phyloP scores from a whole-genome alignment of 2,888 invertebrate genomes.

The Fissipunctia ypsillon region DNA sequence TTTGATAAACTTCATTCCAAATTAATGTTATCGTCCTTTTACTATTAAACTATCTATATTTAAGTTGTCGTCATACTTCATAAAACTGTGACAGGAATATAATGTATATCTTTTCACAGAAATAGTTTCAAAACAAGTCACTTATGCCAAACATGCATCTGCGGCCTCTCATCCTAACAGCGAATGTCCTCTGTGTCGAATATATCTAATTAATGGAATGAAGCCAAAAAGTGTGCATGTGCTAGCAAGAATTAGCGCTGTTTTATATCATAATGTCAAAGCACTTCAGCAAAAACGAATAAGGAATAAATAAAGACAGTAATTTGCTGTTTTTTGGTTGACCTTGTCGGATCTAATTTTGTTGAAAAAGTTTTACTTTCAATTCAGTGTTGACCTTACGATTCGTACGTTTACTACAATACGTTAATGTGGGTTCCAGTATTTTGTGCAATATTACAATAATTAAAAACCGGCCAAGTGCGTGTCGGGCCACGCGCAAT shows the following conservation, averaged over 20 bases:
- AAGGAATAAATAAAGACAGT: slow-evolving; percentile 30
- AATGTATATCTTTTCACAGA: slow-evolving; percentile 39
- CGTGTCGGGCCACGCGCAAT: too few relatives aligned
- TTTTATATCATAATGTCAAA: slow-evolving; percentile 30
- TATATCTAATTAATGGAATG: slow-evolving; percentile 65
- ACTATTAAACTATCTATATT: background rate
- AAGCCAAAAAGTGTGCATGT: slow-evolving; percentile 63
- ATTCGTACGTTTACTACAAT: slow-evolving; percentile 36
- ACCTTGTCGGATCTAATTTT: slow-evolving; percentile 47
- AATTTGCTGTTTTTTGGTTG: slow-evolving; percentile 17
- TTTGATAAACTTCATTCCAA: background rate
- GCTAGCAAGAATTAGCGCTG: slow-evolving; percentile 31
- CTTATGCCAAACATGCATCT: slow-evolving; percentile 54
- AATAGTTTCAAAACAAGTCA: slow-evolving; percentile 44
- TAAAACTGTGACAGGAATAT: slow-evolving; percentile 11
- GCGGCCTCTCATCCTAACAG: slow-evolving; percentile 46
- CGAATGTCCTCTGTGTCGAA: slow-evolving; percentile 53
- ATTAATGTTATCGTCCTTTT: background rate
- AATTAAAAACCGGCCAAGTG: too few relatives aligned
- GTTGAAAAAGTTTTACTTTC: slow-evolving; percentile 27
- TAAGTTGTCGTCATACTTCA: background rate
- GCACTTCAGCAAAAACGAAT: slow-evolving; percentile 15
- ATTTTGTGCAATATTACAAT: slow-evolving; percentile 2
- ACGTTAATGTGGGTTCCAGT: slow-evolving; percentile 14
- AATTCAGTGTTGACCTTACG: slow-evolving; percentile 42